Evolutionary conservation across 2,797 vertebrate genomes (phyloP), one percentile per base, ranked within the genome.

Genomic region (Oophaga sylvatica): DNA sequence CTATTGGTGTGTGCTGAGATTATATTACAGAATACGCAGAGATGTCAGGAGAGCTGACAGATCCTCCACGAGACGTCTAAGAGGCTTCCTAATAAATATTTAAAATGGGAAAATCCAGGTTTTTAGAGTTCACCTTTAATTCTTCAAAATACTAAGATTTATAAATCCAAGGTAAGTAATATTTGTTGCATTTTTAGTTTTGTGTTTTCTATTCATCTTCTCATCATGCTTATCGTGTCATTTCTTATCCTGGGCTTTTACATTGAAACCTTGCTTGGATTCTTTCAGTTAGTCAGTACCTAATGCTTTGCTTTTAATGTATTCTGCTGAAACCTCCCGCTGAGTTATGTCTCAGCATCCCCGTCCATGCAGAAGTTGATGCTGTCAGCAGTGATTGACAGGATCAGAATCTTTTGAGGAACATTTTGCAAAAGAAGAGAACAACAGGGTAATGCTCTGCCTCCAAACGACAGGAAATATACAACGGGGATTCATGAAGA

Each of bases 361-460:
- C 62, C 3, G 56, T 60, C 67, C 76, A 13, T 11, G 78, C 77
- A 26, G 12, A 19, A 65, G 76, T 57, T 62, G 57, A 71, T 80
- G 77, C 56, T 79, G 45, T 65, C 68, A 56, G 19, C 20, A 41
- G 8, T 85, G 87, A 88, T 45, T 84, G 87, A 85, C 87, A 88
- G 56, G 56, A 80, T 70, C 76, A 80, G 53, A 88, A 75, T 60
- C 83, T 85, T 84, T 65, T 80, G 48, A 87, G 75, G 63, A 83
- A 79, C 62, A 77, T 78, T 88, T 84, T 80, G n/a, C 82, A 53
- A 67, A 80, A 75, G 83, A 20, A n/a, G 48, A 83, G 20, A n/a
- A 45, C 56, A 84, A 57, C 26, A 62, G 63, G 48, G 68, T 57
- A 20, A 63, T 48, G 15, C 31, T 29, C 73, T 84, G 57, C 41